Evolutionary conservation across 2,113 vertebrate genomes (phyloP), one percentile per base, ranked within the genome.

Genomic region (Noctilio leporinus): DNA sequence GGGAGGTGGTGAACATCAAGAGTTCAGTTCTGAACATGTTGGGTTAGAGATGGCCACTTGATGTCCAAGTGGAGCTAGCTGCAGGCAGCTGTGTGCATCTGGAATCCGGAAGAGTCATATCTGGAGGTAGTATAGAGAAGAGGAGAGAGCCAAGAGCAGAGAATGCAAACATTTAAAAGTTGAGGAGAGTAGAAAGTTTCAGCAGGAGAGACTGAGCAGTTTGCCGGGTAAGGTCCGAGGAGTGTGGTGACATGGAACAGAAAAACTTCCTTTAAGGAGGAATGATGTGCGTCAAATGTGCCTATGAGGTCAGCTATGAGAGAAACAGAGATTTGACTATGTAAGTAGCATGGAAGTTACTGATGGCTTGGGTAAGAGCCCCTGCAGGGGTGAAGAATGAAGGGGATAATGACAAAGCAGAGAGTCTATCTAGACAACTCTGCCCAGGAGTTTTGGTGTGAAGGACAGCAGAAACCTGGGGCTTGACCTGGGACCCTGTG

Each of bases 11-110:
- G 73, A 43, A 65, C 53, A 59, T 65, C 26, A 16, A 24, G 43
- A 65, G 43, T 94, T 53, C 22, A 49, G 49, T 24, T 19, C 4
- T 86, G 75, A 65, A 20, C 10, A 12, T n/a, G 17, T 11, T 82
- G 70, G 40, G 47, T 43, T 70, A 19, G 12, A 76, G 38, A 51
- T 38, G 85, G 28, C 33, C 17, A n/a, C 72, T 49, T 40, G 17
- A 10, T 1, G 24, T 57, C 28, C 0, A 35, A 40, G 57, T 22
- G 5, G 38, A 65, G 49, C 17, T 43, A 2, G 38, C 5, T 11
- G 11, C 53, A 59, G 35, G 33, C 59, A 59, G 4, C 20, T 0
- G 2, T 38, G 10, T 12, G 5, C 14, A 20, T 45, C 28, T 82
- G 51, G 47, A 65, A 65, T 51, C 35, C 5, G 19, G 11, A 43